Conservation (phyloP, 1,140 invertebrate genomes). For the Meteorus sp. region DNA sequence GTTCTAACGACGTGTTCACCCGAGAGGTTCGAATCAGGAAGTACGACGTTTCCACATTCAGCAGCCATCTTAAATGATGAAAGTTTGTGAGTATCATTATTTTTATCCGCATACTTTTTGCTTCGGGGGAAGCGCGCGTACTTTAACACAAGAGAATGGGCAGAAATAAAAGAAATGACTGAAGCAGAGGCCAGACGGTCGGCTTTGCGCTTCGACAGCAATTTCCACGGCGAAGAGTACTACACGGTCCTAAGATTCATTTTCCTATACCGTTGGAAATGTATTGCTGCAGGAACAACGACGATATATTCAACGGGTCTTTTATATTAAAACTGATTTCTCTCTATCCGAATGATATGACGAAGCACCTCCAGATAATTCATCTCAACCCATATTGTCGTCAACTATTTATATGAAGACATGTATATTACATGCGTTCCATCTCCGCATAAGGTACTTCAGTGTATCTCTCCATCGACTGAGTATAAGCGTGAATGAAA, state of each 20-base stretch:
- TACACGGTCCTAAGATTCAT: too few species aligned
- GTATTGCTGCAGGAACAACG: background rate
- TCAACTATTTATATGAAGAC: constrained; percentile 39
- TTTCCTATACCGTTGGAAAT: background rate
- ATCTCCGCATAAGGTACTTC: constrained; percentile 2
- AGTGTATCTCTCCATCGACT: background rate
- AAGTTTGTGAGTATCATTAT: constrained; percentile 28
- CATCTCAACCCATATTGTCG: constrained; percentile 32
- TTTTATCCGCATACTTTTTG: background rate
- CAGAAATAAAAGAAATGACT: too few species aligned
- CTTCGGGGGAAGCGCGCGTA: too few species aligned
- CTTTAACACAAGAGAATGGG: too few species aligned
- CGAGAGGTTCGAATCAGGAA: constrained; percentile 34
- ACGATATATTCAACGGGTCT: constrained; percentile 42
- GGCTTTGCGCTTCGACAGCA: constrained; percentile 16
- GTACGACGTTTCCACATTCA: constrained; percentile 29
- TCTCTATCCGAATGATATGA: constrained; percentile 14
- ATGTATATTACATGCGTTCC: constrained; percentile 35
- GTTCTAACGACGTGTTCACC: background rate
- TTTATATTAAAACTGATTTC: constrained; percentile 40
- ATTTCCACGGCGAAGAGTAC: background rate
- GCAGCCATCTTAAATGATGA: constrained; percentile 37
- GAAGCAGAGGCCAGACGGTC: too few species aligned
- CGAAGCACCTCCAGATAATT: constrained; percentile 34
- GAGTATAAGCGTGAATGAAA: background rate